Conservation (phyloP, 1,140 invertebrate species). For the Dendroctonus valens region DNA sequence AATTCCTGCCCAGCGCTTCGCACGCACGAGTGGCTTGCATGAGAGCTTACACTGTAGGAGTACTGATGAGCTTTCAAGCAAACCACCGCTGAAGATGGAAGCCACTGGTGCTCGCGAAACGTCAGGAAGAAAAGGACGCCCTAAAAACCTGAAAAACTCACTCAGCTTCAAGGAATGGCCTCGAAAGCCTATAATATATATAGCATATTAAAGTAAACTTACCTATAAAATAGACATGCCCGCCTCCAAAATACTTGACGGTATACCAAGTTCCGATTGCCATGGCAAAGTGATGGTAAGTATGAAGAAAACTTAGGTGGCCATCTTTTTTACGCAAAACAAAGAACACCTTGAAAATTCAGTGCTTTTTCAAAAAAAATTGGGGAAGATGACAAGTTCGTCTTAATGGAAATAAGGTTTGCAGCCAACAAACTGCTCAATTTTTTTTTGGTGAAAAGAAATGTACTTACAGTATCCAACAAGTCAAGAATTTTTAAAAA, state of each 20-base stretch:
- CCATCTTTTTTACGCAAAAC: conserved; percentile 81
- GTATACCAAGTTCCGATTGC: conserved; percentile 61
- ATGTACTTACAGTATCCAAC: conserved; percentile 61
- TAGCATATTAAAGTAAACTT: too few relatives aligned
- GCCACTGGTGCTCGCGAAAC: too few relatives aligned
- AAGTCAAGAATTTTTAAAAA: conserved; percentile 67
- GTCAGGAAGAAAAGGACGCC: too few relatives aligned
- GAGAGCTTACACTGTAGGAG: too few relatives aligned
- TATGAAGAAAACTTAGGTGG: conserved; percentile 82
- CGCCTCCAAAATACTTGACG: conserved; percentile 65
- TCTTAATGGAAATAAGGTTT: neutral
- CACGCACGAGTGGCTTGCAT: too few relatives aligned
- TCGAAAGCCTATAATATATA: too few relatives aligned
- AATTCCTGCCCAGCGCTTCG: too few relatives aligned
- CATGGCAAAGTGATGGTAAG: conserved; percentile 86
- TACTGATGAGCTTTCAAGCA: too few relatives aligned
- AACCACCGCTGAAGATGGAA: too few relatives aligned
- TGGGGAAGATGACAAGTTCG: too few relatives aligned
- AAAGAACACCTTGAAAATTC: conserved; percentile 71
- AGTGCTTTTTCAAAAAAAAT: neutral
- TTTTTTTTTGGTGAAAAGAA: neutral
- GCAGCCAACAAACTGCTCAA: neutral
- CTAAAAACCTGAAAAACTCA: too few relatives aligned
- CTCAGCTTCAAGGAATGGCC: too few relatives aligned
- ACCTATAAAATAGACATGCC: conserved; percentile 55